Base-by-base conservation (phyloP, 2,113 vertebrate genomes). In the Larimichthys polyactis region DNA sequence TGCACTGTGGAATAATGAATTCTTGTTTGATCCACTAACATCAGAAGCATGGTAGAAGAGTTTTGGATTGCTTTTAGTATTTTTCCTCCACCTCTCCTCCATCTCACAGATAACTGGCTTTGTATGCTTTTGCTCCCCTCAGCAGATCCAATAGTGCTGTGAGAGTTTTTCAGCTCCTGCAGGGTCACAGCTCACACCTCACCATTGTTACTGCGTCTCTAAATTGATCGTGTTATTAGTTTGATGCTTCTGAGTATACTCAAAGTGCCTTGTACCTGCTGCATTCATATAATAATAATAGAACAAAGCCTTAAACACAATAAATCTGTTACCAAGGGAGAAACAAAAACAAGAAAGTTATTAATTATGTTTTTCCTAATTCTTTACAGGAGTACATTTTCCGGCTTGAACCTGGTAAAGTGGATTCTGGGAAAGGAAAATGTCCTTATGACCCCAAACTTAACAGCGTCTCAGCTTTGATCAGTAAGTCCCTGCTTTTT, bases 351-450 rank as follows among this genome's bases (percentile, higher is more conserved):
- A 60, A 16, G 51, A 19, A 8, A 73, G 48, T 82, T 7, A 65
- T 71, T 79, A 14, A 84, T 49, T 5, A 16, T 64, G 14, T 64
- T 78, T 72, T 70, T 69, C 11, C 40, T 59, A 22, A 24, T 71
- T 63, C 32, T 58, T 66, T 74, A 52, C 73, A 99, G 98, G 98
- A 99, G 93, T 99, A 99, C 83, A 96, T 99, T 92, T 99, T 99
- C 93, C 96, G 97, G 80, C 93, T 99, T 94, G 98, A 99, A 90
- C 97, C 98, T 0, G 97, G 98, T 83, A 98, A 96, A 93, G 96
- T 99, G 85, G 98, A 99, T 95, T 99, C 98, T 10, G 98, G 98
- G 87, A 99, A 99, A 93, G 98, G 98, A 84, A 99, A 99, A 90
- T 99, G 98, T 90, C 97, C 98, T 0, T 99, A 97, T 0, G 98